Evolutionary conservation across 2,888 invertebrate species (phyloP).

Genomic region (Platycheirus rosarum): DNA sequence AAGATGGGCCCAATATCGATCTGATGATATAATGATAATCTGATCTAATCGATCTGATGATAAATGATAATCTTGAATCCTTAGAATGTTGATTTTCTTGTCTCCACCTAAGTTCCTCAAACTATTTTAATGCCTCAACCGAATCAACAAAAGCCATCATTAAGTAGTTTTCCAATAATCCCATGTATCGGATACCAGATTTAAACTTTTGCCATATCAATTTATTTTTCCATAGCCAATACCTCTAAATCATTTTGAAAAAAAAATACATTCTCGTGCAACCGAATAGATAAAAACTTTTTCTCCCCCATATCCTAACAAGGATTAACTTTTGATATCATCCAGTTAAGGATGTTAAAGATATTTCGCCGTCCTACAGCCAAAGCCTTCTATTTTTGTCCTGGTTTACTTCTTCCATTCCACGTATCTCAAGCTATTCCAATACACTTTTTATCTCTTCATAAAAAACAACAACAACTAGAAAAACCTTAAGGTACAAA

Average conservation of each 20-base stretch:
- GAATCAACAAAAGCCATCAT: no score
- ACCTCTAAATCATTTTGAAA: slow-evolving; percentile 38
- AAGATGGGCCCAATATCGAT: no score
- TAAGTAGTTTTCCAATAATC: no score
- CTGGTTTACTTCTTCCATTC: slow-evolving; percentile 18
- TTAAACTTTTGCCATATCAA: slow-evolving; percentile 47
- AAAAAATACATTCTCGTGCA: slow-evolving; percentile 34
- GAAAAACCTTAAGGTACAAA: slow-evolving; percentile 26
- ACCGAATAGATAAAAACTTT: slow-evolving; percentile 48
- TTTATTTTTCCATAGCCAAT: slow-evolving; percentile 18
- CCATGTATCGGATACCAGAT: not conserved
- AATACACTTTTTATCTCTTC: not conserved
- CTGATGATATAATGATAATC: no score
- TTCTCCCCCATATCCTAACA: not conserved
- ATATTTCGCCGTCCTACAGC: not conserved
- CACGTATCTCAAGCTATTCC: slow-evolving; percentile 6
- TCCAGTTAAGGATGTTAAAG: slow-evolving; percentile 22
- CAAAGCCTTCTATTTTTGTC: slow-evolving; percentile 9
- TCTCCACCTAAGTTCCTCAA: no score
- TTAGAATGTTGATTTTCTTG: no score
- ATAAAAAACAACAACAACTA: not conserved
- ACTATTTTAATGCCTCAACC: no score
- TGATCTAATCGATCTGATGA: no score
- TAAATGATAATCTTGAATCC: no score
- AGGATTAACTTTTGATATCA: slow-evolving; percentile 62